A percentile compares a stretch with the other conserved stretches of the same genome.
Evolutionary conservation across 2,113 vertebrate genomes (phyloP).

Genomic region (Axis porcinus): DNA sequence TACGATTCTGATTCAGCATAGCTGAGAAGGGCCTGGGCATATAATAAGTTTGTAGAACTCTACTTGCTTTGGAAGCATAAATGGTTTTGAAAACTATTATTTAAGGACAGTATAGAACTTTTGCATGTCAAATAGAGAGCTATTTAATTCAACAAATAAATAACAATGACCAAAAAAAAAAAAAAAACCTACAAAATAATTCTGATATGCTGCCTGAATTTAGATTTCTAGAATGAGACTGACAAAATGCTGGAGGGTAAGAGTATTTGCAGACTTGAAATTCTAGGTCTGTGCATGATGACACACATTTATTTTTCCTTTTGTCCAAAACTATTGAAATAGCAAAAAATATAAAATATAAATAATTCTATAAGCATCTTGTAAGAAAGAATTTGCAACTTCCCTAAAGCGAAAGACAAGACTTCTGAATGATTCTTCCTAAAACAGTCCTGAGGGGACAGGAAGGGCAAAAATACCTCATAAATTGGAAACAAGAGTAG

Average conservation of each 20-base stretch:
- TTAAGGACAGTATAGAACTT: neutral
- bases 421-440: neutral
- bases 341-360: neutral
- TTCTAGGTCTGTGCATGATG: neutral
- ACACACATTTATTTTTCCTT: neutral
- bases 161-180: too few species aligned
- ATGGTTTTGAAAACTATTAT: neutral
- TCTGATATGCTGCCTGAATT: neutral
- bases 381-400: neutral
- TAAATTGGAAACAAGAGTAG: neutral
- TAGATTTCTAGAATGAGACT: neutral
- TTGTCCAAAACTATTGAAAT: neutral
- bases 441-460: fast-evolving
- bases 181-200: neutral
- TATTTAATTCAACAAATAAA: neutral
- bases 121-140: neutral
- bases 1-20: neutral
- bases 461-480: neutral
- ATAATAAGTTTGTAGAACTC: neutral
- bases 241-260: neutral
- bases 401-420: neutral
- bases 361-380: neutral
- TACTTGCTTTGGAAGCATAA: neutral
- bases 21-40: fast-evolving
- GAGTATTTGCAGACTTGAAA: neutral